phyloP scores from a whole-genome alignment of 2,888 invertebrate species.

The Polietes domitor region DNA sequence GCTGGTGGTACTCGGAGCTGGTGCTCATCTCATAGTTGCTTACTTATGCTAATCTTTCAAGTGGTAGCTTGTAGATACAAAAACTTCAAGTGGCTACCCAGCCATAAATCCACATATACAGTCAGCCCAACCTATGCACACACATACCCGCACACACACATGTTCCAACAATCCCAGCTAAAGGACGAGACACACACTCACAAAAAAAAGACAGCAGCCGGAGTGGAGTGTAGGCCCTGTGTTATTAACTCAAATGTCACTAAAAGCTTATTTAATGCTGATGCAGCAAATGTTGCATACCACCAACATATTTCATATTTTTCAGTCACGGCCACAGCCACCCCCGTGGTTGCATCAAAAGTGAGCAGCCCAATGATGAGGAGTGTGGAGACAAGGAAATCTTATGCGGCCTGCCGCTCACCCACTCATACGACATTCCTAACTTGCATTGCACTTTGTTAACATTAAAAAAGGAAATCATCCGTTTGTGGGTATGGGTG shows the following conservation, averaged over 20 bases:
- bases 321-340: constrained; percentile 33
- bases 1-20: constrained; percentile 41
- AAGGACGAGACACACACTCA: neutral
- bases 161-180: neutral
- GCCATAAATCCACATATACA: constrained; percentile 42
- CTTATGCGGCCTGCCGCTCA: neutral
- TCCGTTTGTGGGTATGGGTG: constrained; percentile 6
- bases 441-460: constrained; percentile 33
- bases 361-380: constrained; percentile 20
- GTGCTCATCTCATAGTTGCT: constrained; percentile 65
- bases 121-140: constrained; percentile 21
- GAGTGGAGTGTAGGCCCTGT: constrained; percentile 53
- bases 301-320: constrained; percentile 33
- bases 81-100: constrained; percentile 63
- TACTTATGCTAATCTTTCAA: constrained; percentile 78
- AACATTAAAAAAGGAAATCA: constrained; percentile 11
- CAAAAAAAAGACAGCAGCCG: constrained; percentile 36
- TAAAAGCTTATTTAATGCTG: constrained; percentile 68
- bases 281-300: constrained; percentile 67
- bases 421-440: neutral
- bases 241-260: constrained; percentile 75
- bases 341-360: constrained; percentile 32
- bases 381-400: constrained; percentile 3
- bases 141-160: constrained; percentile 14
- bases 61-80: constrained; percentile 69